A percentile compares a stretch with the other conserved stretches of the same genome.
Conservation (phyloP, 2,888 invertebrate species). For the Drosophila nr. perissopoda region DNA sequence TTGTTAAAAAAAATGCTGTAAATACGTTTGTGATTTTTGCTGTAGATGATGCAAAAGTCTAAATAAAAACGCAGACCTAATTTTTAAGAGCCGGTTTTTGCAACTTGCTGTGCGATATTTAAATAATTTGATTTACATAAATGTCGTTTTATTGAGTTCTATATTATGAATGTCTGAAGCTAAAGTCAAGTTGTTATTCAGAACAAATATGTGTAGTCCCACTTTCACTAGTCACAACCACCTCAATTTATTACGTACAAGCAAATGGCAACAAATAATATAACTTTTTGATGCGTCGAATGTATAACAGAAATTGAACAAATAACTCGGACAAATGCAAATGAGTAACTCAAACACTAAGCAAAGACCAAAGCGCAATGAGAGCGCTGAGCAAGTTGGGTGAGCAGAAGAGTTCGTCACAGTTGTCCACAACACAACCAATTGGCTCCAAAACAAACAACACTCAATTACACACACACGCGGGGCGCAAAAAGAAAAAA, state of each 20-base stretch:
- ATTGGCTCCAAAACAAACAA: constrained; percentile 57
- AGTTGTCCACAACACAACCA: constrained; percentile 54
- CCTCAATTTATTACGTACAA: constrained; percentile 44
- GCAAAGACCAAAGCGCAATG: constrained; percentile 44
- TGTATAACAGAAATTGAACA: constrained; percentile 51
- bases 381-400: constrained; percentile 31
- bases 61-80: constrained; percentile 78
- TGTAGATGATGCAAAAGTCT: constrained; percentile 72
- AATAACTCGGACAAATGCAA: constrained; percentile 60
- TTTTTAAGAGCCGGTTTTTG: constrained; percentile 66
- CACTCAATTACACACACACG: constrained; percentile 54
- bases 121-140: constrained; percentile 38
- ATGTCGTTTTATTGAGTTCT: constrained; percentile 25
- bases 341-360: constrained; percentile 68
- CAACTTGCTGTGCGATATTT: constrained; percentile 31
- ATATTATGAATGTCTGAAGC: constrained; percentile 21
- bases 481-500: constrained; percentile 36
- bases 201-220: background rate
- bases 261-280: constrained; percentile 21
- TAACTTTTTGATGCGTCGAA: constrained; percentile 17
- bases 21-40: constrained; percentile 39
- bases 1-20: constrained; percentile 40
- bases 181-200: background rate
- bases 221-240: constrained; percentile 56
- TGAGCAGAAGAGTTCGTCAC: constrained; percentile 50